Percentiles rank a stretch among this genome's conserved stretches.
phyloP scores from a whole-genome alignment of 2,888 invertebrate genomes.

The Nysson spinosus region DNA sequence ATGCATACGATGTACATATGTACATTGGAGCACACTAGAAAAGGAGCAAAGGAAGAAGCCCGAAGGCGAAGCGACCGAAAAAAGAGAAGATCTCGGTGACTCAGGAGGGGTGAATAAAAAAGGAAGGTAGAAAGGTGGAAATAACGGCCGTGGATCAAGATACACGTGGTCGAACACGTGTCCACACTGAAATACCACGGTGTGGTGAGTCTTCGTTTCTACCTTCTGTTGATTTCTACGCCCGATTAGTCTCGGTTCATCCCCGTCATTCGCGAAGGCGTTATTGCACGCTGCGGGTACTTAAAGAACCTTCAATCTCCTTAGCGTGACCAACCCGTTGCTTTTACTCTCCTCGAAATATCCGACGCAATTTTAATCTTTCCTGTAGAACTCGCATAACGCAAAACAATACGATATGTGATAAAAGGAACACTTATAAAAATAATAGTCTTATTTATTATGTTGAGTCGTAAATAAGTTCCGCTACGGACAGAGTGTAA shows the following conservation, averaged over 20 bases:
- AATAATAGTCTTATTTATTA: too few relatives aligned
- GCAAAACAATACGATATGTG: too few relatives aligned
- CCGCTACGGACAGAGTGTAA: too few relatives aligned
- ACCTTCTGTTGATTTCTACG: conserved; percentile 40
- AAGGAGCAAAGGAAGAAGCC: conserved; percentile 15
- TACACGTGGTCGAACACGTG: conserved; percentile 72
- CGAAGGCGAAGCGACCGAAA: conserved; percentile 6
- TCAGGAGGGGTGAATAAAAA: conserved; percentile 23
- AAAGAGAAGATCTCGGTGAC: conserved; percentile 28
- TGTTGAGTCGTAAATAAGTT: too few relatives aligned
- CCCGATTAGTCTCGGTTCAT: conserved; percentile 39
- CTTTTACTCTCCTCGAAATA: too few relatives aligned
- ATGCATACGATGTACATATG: background rate
- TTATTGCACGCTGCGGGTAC: background rate
- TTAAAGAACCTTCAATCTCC: conserved; percentile 4
- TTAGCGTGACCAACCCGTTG: background rate
- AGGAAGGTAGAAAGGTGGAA: conserved; percentile 48
- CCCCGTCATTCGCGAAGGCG: conserved; percentile 22
- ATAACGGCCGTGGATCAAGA: conserved; percentile 55
- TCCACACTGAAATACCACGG: conserved; percentile 44
- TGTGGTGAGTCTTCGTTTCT: conserved; percentile 13
- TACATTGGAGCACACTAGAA: conserved; percentile 4
- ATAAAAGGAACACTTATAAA: too few relatives aligned
- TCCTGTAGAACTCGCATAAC: too few relatives aligned
- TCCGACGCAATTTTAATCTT: too few relatives aligned